phyloP scores from a whole-genome alignment of 2,888 invertebrate genomes.

The Amiota minor region DNA sequence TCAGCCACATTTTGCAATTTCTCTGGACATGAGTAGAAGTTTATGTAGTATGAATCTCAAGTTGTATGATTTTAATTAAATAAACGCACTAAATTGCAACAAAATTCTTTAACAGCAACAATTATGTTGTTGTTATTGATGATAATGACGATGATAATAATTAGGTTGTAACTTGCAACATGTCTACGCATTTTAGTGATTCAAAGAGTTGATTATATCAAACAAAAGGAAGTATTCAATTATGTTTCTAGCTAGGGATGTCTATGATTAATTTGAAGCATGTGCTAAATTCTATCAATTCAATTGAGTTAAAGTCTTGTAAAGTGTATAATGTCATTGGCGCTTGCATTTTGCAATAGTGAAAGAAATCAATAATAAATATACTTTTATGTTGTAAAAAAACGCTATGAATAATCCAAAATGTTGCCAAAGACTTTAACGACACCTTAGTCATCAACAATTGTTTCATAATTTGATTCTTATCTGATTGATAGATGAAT shows the following conservation, averaged over 20 bases:
- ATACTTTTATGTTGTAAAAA: too few relatives aligned
- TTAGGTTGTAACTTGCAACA: background rate
- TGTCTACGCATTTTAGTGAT: background rate
- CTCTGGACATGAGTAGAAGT: too few relatives aligned
- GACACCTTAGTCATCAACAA: too few relatives aligned
- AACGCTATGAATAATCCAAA: too few relatives aligned
- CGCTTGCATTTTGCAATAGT: background rate
- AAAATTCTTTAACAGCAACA: background rate
- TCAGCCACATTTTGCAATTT: too few relatives aligned
- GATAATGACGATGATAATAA: background rate
- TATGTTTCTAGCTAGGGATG: background rate
- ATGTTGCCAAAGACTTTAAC: too few relatives aligned
- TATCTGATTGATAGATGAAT: too few relatives aligned
- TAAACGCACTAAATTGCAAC: slow-evolving; percentile 51
- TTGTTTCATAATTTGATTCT: too few relatives aligned
- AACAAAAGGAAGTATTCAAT: slow-evolving; percentile 20
- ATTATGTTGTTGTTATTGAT: background rate
- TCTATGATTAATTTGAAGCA: slow-evolving; percentile 13
- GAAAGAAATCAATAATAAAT: too few relatives aligned
- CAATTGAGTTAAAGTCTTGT: background rate
- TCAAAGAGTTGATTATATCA: background rate
- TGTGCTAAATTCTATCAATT: background rate
- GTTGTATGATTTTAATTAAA: slow-evolving; percentile 57
- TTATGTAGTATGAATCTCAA: too few relatives aligned
- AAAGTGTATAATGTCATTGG: background rate